These are phyloP conservation scores for Megastigmus dorsalis DNA, from an alignment of 2,888 invertebrate species.

Conservation along the genomic window DNA sequence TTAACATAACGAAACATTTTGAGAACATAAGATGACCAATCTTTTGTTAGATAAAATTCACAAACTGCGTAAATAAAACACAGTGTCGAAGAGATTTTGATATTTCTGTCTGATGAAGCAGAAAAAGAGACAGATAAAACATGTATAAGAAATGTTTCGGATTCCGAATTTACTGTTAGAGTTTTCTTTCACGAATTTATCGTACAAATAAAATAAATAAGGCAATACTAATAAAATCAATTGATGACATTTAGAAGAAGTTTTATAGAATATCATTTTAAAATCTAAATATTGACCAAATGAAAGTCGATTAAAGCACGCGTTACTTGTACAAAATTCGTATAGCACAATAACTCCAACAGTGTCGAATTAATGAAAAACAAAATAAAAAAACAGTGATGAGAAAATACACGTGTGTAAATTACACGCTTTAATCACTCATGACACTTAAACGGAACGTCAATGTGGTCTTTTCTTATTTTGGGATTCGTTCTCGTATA, in stretches of 20 bases:
- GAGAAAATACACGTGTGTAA: constrained; percentile 27
- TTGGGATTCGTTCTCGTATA: constrained; percentile 1
- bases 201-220: background rate
- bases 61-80: background rate
- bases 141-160: background rate
- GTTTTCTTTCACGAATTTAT: background rate
- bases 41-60: constrained; percentile 3
- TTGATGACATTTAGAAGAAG: background rate
- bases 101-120: background rate
- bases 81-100: background rate
- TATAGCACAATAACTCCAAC: constrained; percentile 5
- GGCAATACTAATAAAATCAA: background rate
- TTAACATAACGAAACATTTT: background rate
- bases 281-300: background rate
- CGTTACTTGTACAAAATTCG: background rate
- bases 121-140: background rate
- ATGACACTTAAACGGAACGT: constrained; percentile 22
- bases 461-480: background rate
- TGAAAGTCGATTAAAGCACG: no score
- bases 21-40: background rate
- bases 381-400: background rate
- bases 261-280: no score
- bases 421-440: constrained; percentile 23
- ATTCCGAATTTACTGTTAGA: constrained; percentile 11
- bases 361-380: constrained; percentile 25